Evolutionary conservation across 2,113 vertebrate genomes (phyloP), one percentile per base, ranked within the genome.

Genomic region (Girardinichthys multiradiatus): DNA sequence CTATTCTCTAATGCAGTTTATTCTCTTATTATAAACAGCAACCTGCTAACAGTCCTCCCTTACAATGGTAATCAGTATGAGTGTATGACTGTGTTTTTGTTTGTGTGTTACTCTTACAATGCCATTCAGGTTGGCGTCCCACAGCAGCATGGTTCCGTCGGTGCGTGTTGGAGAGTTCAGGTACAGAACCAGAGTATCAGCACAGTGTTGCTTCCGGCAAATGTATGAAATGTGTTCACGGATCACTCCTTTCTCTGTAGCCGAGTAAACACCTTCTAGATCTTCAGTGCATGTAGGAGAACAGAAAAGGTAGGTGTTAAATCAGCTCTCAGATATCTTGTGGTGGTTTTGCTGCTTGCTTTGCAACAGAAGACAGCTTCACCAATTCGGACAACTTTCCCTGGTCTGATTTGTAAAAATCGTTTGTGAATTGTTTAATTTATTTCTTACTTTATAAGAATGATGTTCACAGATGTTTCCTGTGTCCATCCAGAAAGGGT

Each of bases 151-250:
- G 85, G 94, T 92, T 35, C 95, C 94, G 2, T 95, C 94, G 1
- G 85, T 94, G 72, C 93, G 84, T 3, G 95, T 93, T 2, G 95
- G 94, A 0, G 94, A 95, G 91, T 95, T 95, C 68, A 95, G 89
- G 82, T 94, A 95, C 12, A 95, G 92, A 24, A 95, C 94, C 80
- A 95, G 80, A 0, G 94, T 89, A 86, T 95, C 94, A 0, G 93
- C 95, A 1, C 95, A 95, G 86, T 94, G 94, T 70, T 94, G 91
- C 75, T 95, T 95, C 64, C 94, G 90, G 85, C 95, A 95, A 77
- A 95, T 65, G 80, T 95, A 94, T 4, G 94, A 94, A 77, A 95
- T 85, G 54, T 95, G 93, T 80, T 93, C 94, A 37, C 94, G 91
- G 30, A 95, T 94, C 29, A 79, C 90, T 0, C 86, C 86, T 59